Percentiles rank a stretch among this genome's conserved stretches.
Conservation (phyloP, 1,140 invertebrate species). For the Tetragonula clypearis region DNA sequence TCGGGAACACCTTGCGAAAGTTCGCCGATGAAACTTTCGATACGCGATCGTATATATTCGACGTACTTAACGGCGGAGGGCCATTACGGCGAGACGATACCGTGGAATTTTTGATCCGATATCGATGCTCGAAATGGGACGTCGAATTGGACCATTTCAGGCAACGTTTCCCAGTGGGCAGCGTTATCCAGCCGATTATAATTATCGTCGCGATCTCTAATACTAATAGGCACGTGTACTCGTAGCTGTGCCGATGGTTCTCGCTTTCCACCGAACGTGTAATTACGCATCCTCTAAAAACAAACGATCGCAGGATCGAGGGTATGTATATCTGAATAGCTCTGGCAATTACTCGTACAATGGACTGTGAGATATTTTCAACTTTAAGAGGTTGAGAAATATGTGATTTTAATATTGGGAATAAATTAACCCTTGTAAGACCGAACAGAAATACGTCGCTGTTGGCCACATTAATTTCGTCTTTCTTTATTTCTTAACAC, state of each 20-base stretch:
- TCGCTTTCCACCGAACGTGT: neutral
- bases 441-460: too few species aligned
- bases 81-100: neutral
- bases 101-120: neutral
- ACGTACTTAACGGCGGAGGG: neutral
- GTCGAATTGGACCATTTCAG: neutral
- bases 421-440: too few species aligned
- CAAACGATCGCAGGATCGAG: neutral
- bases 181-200: conserved; percentile 9
- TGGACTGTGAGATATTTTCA: neutral
- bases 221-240: neutral
- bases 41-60: neutral
- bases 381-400: neutral
- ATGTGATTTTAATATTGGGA: neutral
- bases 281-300: conserved; percentile 17
- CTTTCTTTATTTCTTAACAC: too few species aligned
- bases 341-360: neutral
- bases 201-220: conserved; percentile 43
- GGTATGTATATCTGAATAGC: neutral
- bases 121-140: conserved; percentile 11
- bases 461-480: too few species aligned
- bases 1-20: neutral
- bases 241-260: neutral
- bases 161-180: conserved; percentile 12
- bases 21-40: neutral